These are phyloP conservation scores for Vulpes ferrilata DNA, from an alignment of 2,113 vertebrate genomes.

Conservation along the genomic window DNA sequence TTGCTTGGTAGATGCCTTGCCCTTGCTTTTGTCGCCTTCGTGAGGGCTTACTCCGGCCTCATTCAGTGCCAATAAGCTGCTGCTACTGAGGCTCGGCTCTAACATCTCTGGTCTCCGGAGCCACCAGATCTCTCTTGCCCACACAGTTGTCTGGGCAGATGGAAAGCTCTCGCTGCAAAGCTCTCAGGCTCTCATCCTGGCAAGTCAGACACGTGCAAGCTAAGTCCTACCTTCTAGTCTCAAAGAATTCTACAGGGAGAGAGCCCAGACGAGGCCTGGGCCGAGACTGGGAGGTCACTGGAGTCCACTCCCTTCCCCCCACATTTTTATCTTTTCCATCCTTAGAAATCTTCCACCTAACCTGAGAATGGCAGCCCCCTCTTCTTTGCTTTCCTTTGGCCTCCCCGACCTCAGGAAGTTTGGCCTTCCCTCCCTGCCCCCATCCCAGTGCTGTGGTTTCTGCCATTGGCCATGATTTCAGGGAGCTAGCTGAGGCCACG, in stretches of 20 bases:
- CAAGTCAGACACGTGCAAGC: slow-evolving; percentile 1
- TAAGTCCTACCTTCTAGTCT: not conserved
- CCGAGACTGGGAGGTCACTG: not conserved
- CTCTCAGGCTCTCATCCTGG: not conserved
- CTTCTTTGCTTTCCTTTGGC: not conserved
- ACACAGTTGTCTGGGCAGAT: not conserved
- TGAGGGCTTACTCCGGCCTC: slow-evolving; percentile 37
- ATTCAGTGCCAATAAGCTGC: slow-evolving; percentile 7
- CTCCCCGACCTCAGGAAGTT: slow-evolving; percentile 22
- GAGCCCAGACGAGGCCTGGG: not conserved
- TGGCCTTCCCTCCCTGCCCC: not conserved
- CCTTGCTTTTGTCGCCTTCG: not conserved
- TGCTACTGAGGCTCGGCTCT: slow-evolving; percentile 20
- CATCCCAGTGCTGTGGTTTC: slow-evolving; percentile 29
- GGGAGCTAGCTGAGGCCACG: slow-evolving; percentile 54
- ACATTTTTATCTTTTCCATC: not conserved
- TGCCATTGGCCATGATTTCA: slow-evolving; percentile 61
- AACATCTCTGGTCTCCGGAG: not conserved
- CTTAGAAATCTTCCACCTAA: not conserved
- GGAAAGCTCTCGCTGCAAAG: not conserved
- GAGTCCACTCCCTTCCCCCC: not conserved
- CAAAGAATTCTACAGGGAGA: slow-evolving; percentile 16
- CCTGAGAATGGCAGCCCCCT: not conserved
- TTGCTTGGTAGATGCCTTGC: not conserved
- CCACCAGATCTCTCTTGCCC: not conserved